phyloP scores from a whole-genome alignment of 2,797 vertebrate species.

The Sarcoramphus papa region DNA sequence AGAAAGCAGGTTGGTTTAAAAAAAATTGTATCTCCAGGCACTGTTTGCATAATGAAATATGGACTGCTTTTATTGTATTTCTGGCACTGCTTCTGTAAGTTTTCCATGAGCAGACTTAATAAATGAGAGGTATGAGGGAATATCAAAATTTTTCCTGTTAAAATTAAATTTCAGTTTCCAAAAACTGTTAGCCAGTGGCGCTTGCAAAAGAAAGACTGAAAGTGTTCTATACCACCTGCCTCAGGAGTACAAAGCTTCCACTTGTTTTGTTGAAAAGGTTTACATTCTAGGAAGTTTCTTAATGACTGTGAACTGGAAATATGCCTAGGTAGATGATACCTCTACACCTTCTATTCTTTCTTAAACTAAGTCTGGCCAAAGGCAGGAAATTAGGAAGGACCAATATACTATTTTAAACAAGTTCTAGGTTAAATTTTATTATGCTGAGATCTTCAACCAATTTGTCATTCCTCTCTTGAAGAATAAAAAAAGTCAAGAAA shows the following conservation, averaged over 20 bases:
- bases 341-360: neutral
- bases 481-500: neutral
- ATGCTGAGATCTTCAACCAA: neutral
- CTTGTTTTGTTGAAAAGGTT: neutral
- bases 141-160: neutral
- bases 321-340: neutral
- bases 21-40: neutral
- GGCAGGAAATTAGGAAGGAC: neutral
- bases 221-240: neutral
- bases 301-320: neutral
- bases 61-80: neutral
- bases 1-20: neutral
- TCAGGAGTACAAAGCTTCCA: neutral
- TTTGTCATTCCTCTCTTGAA: neutral
- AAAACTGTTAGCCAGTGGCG: neutral
- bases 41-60: neutral
- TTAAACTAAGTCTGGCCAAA: neutral
- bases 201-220: neutral
- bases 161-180: neutral
- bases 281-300: neutral
- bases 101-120: neutral
- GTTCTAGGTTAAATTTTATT: neutral
- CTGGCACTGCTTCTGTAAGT: neutral
- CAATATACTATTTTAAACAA: neutral
- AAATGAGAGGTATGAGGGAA: neutral